Evolutionary conservation across 2,113 vertebrate species (phyloP).

Genomic region (Turdus rufiventris): DNA sequence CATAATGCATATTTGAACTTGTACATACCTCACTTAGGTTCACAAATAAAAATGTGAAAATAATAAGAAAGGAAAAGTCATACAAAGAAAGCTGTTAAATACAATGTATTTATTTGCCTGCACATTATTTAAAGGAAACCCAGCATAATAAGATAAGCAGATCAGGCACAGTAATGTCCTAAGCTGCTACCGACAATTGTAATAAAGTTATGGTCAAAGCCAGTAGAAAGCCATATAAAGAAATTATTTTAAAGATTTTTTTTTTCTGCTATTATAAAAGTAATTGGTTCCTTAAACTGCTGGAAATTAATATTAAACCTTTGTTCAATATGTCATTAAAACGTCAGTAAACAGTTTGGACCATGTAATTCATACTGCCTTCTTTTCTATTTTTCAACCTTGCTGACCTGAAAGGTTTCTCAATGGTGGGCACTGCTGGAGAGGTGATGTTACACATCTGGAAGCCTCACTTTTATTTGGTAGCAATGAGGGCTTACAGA

Average conservation of each 20-base stretch:
- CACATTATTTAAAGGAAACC: conserved; percentile 62
- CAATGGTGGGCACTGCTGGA: neutral
- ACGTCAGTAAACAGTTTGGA: neutral
- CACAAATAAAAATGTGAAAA: conserved; percentile 47
- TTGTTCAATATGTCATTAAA: neutral
- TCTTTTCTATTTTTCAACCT: neutral
- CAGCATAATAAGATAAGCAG: conserved; percentile 61
- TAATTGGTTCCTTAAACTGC: neutral
- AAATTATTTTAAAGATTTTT: conserved; percentile 13
- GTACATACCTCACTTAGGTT: conserved; percentile 16
- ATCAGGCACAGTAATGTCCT: conserved; percentile 21
- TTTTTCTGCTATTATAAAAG: neutral
- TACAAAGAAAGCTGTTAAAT: conserved; percentile 54
- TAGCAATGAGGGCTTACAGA: neutral
- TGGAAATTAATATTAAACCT: neutral
- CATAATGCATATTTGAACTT: conserved; percentile 19
- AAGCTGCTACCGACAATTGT: conserved; percentile 40
- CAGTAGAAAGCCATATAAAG: neutral
- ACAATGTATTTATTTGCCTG: conserved; percentile 7
- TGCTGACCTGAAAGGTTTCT: neutral
- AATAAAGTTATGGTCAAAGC: neutral
- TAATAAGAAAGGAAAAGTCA: conserved; percentile 62
- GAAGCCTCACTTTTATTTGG: neutral
- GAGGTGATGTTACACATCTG: neutral
- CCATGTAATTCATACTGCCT: rapidly evolving